A percentile compares a stretch with the other conserved stretches of the same genome.
Conservation (phyloP, 2,888 invertebrate species). For the Myopa tessellatipennis region DNA sequence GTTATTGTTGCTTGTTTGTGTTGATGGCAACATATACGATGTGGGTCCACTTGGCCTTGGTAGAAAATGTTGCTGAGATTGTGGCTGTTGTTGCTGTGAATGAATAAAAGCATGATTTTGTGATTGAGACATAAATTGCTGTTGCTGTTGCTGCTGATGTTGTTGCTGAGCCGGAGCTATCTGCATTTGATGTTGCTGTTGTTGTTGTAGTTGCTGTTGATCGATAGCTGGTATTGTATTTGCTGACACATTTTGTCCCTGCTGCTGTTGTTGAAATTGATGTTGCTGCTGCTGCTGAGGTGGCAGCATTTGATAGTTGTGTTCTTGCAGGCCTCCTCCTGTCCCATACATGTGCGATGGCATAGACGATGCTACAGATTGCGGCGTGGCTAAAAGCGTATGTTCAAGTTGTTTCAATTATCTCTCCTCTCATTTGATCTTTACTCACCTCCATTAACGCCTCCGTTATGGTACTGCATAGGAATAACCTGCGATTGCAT, state of each 20-base stretch:
- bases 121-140: constrained; percentile 49
- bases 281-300: constrained; percentile 49
- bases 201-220: constrained; percentile 45
- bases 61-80: constrained; percentile 44
- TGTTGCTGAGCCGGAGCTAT: constrained; percentile 33
- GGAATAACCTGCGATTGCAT: constrained; percentile 51
- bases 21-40: constrained; percentile 35
- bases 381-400: constrained; percentile 7
- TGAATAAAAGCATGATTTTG: constrained; percentile 52
- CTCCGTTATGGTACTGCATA: constrained; percentile 64
- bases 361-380: constrained; percentile 35
- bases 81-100: constrained; percentile 42
- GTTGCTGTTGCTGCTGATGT: constrained; percentile 47
- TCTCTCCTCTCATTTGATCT: not conserved
- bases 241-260: constrained; percentile 45
- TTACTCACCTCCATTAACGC: constrained; percentile 10
- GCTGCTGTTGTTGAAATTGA: constrained; percentile 48
- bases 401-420: constrained; percentile 20
- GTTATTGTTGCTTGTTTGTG: not conserved
- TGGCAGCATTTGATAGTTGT: constrained; percentile 43
- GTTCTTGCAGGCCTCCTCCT: constrained; percentile 45
- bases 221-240: constrained; percentile 44
- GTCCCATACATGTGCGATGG: constrained; percentile 38
- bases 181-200: constrained; percentile 48
- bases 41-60: constrained; percentile 40